These are phyloP conservation scores for Prochilodus magdalenae DNA, from an alignment of 2,113 vertebrate species.

Conservation along the genomic window DNA sequence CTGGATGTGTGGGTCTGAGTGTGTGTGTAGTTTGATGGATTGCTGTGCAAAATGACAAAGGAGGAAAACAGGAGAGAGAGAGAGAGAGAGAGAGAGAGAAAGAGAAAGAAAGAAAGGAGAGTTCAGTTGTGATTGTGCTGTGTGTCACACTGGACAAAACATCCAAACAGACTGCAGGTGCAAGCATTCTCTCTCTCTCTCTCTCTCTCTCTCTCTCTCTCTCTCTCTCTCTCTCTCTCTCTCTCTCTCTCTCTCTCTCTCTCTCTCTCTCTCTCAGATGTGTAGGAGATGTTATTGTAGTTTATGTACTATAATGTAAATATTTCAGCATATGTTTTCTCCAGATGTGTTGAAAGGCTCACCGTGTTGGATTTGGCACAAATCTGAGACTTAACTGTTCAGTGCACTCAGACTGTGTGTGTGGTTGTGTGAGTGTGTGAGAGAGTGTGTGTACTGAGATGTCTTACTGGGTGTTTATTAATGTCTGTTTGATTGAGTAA, in stretches of 20 bases:
- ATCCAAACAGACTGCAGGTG: neutral
- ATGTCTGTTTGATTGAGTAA: too few species aligned
- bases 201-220: too few species aligned
- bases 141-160: too few species aligned
- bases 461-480: too few species aligned
- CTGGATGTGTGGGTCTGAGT: neutral
- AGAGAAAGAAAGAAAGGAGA: too few species aligned
- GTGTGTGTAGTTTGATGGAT: neutral
- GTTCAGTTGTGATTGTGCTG: too few species aligned
- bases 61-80: neutral
- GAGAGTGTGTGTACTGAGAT: too few species aligned
- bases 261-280: too few species aligned
- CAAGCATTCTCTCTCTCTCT: too few species aligned
- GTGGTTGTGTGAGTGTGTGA: too few species aligned
- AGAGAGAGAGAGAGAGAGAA: neutral
- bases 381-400: neutral
- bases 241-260: too few species aligned
- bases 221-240: too few species aligned
- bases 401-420: neutral
- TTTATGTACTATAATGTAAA: neutral
- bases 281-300: neutral
- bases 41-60: neutral
- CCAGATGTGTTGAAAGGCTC: neutral
- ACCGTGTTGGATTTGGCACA: neutral
- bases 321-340: neutral